Percentiles rank a stretch among this genome's conserved stretches.
phyloP scores from a whole-genome alignment of 2,797 vertebrate genomes.

The Erpetoichthys calabaricus region DNA sequence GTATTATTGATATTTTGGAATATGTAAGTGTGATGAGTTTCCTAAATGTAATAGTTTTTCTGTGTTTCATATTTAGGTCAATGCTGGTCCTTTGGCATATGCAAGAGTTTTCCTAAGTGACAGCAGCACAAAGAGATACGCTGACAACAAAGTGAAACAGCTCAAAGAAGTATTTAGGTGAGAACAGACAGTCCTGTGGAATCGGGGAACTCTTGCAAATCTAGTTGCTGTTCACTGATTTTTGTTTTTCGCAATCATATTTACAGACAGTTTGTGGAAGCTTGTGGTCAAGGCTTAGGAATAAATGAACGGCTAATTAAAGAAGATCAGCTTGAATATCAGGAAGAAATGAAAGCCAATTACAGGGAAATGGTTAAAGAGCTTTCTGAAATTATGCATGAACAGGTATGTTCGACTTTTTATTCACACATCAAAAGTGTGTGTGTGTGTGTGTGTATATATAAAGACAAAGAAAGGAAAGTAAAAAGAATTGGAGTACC shows the following conservation, averaged over 20 bases:
- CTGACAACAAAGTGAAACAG: slow-evolving; percentile 92
- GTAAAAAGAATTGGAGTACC: no score
- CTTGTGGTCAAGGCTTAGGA: slow-evolving; percentile 74
- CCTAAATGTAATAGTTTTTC: no score
- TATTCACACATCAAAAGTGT: not conserved
- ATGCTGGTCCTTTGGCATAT: slow-evolving; percentile 87
- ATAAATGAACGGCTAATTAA: slow-evolving; percentile 87
- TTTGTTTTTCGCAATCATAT: not conserved
- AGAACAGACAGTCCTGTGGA: not conserved
- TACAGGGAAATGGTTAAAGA: slow-evolving; percentile 81
- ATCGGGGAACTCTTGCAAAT: no score
- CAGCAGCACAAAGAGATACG: slow-evolving; percentile 76
- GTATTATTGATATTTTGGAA: no score
- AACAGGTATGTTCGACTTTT: slow-evolving; percentile 57
- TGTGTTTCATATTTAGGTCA: slow-evolving; percentile 50
- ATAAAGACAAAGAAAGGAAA: no score
- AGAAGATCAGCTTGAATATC: slow-evolving; percentile 90
- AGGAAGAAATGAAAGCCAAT: slow-evolving; percentile 93
- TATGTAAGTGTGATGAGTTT: no score
- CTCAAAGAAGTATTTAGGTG: slow-evolving; percentile 97
- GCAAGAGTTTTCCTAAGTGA: slow-evolving; percentile 88
- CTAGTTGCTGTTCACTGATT: no score
- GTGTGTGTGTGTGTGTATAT: no score
- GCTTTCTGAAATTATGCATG: slow-evolving; percentile 87
- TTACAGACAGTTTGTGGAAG: slow-evolving; percentile 84